Evolutionary conservation across 2,113 vertebrate species (phyloP).

Genomic region (Cyrtonyx montezumae): DNA sequence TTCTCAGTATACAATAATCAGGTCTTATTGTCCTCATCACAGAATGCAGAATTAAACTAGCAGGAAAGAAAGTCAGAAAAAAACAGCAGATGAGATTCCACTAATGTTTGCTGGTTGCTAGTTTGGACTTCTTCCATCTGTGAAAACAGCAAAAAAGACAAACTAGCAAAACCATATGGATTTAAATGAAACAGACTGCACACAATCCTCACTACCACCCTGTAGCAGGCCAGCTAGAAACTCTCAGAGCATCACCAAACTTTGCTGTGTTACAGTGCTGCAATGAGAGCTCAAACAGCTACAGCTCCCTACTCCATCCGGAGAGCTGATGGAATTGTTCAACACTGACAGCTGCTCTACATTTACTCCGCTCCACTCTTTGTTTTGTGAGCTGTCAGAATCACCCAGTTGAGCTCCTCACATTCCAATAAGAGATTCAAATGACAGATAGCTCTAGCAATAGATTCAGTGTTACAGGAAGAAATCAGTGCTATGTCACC

Average conservation of each 20-base stretch:
- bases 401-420: not conserved
- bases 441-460: not conserved
- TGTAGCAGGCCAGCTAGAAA: not conserved
- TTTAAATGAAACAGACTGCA: not conserved
- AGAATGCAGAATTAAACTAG: not conserved
- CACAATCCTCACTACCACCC: rapidly evolving
- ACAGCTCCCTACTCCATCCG: not conserved
- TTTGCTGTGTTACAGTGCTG: too few relatives aligned
- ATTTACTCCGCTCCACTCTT: not conserved
- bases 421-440: not conserved
- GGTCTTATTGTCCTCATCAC: not conserved
- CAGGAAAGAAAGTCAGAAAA: not conserved
- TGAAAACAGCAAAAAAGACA: not conserved
- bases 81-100: not conserved
- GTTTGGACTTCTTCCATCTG: not conserved
- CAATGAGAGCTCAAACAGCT: not conserved
- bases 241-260: not conserved
- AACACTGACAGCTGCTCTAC: not conserved
- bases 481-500: not conserved
- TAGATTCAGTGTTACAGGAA: not conserved
- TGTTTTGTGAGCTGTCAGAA: not conserved
- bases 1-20: not conserved
- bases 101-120: not conserved
- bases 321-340: not conserved
- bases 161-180: not conserved